Evolutionary conservation across 2,888 invertebrate species (phyloP), one percentile per base, ranked within the genome.

Genomic region (Gandaritis pyraliata): DNA sequence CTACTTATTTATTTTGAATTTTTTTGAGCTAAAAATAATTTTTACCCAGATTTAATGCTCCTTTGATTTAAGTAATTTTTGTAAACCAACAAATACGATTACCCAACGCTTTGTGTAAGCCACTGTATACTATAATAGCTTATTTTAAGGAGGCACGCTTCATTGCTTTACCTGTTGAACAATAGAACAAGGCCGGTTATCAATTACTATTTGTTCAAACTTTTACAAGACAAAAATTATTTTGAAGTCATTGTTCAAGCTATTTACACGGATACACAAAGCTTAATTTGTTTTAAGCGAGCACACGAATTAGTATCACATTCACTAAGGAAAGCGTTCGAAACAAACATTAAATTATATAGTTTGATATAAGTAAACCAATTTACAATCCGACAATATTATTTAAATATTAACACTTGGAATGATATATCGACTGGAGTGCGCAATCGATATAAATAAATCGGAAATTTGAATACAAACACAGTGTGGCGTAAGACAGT

Each of bases 351-450:
- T 45, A 49, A 56, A 36, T 69, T 74, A 73, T 75, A 72, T 73
- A 74, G 66, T 52, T 53, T 49, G 43, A 53, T 62, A 45, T 38
- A 68, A 67, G 69, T 69, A 67, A 72, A 72, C 81, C 76, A 76
- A 81, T 80, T 82, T 83, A 81, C 79, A 82, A 81, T 80, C 80
- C 73, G 78, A 80, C 76, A 72, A 76, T 80, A 78, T 81, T 82
- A 83, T 85, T 84, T 80, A 81, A 83, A 84, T 83, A 82, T 82
- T 83, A 83, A 84, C 82, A 83, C 78, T 79, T 81, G 45, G 16
- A 29, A 62, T 62, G 57, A 57, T 53, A 78, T 77, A 83, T 72
- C 67, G 70, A 72, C 77, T 75, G 72, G 73, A 75, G 71, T 75
- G 77, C 76, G 79, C 76, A 79, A 83, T 82, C 80, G 80, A 81